Evolutionary conservation across 2,113 vertebrate genomes (phyloP).

Genomic region (Synodontis membranacea): DNA sequence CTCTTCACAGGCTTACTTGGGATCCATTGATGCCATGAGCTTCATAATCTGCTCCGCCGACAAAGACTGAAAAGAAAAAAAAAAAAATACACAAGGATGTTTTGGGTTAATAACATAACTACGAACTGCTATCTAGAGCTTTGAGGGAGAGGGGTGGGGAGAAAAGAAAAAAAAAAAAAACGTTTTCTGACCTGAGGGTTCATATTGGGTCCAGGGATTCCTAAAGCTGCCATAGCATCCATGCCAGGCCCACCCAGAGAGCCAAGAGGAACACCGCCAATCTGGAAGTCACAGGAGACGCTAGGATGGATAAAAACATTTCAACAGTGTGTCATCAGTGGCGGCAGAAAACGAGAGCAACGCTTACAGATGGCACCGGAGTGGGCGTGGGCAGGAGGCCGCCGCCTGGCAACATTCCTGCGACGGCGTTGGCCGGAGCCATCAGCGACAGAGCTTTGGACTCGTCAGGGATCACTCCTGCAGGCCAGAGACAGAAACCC

Average conservation of each 20-base stretch:
- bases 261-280: slow-evolving; percentile 89
- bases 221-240: slow-evolving; percentile 93
- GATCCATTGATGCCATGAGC: slow-evolving; percentile 97
- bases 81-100: background rate
- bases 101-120: background rate
- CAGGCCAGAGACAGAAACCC: slow-evolving; percentile 52
- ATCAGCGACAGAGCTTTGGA: slow-evolving; percentile 98
- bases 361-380: slow-evolving; percentile 72
- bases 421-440: slow-evolving; percentile 98
- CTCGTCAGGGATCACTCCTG: slow-evolving; percentile 99
- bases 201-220: slow-evolving; percentile 89
- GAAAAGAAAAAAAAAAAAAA: too few species aligned
- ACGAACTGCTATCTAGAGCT: background rate
- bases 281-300: slow-evolving; percentile 71
- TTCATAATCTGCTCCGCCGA: slow-evolving; percentile 95
- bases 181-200: slow-evolving; percentile 84
- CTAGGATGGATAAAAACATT: background rate
- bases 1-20: slow-evolving; percentile 82
- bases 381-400: slow-evolving; percentile 97
- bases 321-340: background rate
- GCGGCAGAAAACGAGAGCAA: background rate
- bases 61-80: slow-evolving; percentile 74
- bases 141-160: too few species aligned
- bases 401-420: slow-evolving; percentile 98
- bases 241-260: slow-evolving; percentile 88